phyloP scores from a whole-genome alignment of 2,113 vertebrate genomes.

The Cavia aperea region DNA sequence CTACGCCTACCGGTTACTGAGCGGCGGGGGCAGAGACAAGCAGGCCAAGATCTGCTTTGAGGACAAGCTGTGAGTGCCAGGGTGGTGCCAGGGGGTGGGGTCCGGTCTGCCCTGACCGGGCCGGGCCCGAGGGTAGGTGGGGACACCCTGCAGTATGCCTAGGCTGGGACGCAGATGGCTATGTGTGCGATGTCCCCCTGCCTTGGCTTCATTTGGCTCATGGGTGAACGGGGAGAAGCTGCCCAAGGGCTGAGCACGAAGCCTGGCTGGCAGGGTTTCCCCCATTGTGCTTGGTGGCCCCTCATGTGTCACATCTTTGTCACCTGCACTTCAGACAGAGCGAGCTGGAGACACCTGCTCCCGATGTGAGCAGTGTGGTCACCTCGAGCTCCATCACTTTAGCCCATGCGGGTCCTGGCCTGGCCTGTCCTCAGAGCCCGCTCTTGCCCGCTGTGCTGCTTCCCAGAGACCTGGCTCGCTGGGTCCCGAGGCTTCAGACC shows the following conservation, averaged over 20 bases:
- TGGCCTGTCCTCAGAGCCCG: no score
- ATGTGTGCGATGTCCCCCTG: neutral
- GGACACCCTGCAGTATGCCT: accelerated
- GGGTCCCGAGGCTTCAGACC: no score
- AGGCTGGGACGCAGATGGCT: no score
- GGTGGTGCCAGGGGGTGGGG: accelerated
- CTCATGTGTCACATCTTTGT: neutral
- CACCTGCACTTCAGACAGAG: neutral
- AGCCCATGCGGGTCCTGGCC: neutral
- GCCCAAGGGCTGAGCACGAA: neutral
- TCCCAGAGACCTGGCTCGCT: no score
- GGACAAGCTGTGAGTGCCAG: slow-evolving; percentile 76
- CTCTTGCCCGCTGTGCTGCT: no score
- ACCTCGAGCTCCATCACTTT: neutral
- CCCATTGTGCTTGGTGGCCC: neutral
- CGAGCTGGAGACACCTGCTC: neutral
- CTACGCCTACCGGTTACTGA: slow-evolving; percentile 75
- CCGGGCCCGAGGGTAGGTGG: accelerated
- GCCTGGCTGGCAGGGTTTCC: accelerated
- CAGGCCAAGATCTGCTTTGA: slow-evolving; percentile 79
- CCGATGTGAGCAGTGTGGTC: neutral
- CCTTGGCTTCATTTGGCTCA: accelerated
- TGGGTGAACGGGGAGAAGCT: no score
- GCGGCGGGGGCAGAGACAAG: slow-evolving; percentile 65
- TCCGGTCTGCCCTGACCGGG: neutral